These are phyloP conservation scores for Cardiocondyla obscurior DNA, from an alignment of 1,140 invertebrate genomes.

Conservation along the genomic window DNA sequence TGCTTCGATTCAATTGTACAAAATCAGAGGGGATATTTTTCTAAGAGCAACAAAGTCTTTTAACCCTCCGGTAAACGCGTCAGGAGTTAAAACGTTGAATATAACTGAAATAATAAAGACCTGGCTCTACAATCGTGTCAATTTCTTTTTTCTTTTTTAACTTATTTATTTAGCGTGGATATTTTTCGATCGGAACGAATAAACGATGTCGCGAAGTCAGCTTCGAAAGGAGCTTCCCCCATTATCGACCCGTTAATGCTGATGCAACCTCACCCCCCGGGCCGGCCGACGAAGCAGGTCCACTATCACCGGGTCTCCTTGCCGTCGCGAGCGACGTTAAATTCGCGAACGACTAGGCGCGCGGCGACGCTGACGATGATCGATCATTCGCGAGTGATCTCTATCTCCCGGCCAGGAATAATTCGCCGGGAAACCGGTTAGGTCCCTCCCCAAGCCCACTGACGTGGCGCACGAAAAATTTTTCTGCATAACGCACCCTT, in stretches of 20 bases:
- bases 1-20: not conserved
- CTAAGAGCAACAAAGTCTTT: too few relatives aligned
- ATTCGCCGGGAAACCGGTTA: conserved; percentile 42
- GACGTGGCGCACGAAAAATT: conserved; percentile 28
- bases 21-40: not conserved
- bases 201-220: not conserved
- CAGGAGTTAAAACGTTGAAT: too few relatives aligned
- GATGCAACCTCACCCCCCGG: not conserved
- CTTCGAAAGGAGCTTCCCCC: not conserved
- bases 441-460: not conserved
- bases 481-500: conserved; percentile 38
- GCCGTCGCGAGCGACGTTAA: not conserved
- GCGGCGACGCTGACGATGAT: conserved; percentile 25
- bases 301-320: conserved; percentile 5
- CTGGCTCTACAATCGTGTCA: too few relatives aligned
- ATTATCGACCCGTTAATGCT: not conserved
- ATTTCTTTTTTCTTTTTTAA: too few relatives aligned
- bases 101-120: too few relatives aligned
- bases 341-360: conserved; percentile 23
- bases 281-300: conserved; percentile 4
- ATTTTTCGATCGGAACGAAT: too few relatives aligned
- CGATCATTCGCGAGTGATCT: conserved; percentile 27
- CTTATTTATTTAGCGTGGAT: too few relatives aligned
- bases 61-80: too few relatives aligned
- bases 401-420: conserved; percentile 40